A percentile compares a stretch with the other conserved stretches of the same genome.
Conservation (phyloP, 1,140 invertebrate species). For the Spodoptera litura region DNA sequence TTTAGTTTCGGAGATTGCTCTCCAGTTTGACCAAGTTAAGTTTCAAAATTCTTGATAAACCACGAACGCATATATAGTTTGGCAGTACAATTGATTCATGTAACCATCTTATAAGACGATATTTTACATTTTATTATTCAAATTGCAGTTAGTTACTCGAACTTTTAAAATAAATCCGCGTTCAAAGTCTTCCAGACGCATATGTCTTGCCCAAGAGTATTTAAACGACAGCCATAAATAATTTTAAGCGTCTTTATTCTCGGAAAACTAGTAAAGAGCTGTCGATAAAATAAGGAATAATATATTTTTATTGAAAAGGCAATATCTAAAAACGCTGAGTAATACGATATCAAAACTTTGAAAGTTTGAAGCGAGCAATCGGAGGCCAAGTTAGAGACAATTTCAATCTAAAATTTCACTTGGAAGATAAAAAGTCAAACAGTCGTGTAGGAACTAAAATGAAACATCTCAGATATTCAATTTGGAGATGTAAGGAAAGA, state of each 20-base stretch:
- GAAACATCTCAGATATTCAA: constrained; percentile 34
- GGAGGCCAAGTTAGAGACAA: constrained; percentile 35
- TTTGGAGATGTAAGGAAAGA: constrained; percentile 26
- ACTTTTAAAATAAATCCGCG: not conserved
- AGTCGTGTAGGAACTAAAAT: not conserved
- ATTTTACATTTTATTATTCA: constrained; percentile 11
- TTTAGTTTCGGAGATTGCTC: constrained; percentile 69
- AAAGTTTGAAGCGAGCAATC: constrained; percentile 38
- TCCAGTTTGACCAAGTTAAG: constrained; percentile 61
- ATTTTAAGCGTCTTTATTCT: constrained; percentile 29
- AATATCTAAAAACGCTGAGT: constrained; percentile 42
- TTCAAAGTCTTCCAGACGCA: constrained; percentile 2
- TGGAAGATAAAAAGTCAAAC: constrained; percentile 36
- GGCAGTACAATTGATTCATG: not conserved
- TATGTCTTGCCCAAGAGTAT: constrained; percentile 19
- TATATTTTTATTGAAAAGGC: constrained; percentile 39
- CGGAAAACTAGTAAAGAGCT: constrained; percentile 28
- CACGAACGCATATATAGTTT: no score
- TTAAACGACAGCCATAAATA: constrained; percentile 33
- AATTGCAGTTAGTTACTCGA: not conserved
- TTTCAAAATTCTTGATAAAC: constrained; percentile 35
- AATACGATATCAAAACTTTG: constrained; percentile 45
- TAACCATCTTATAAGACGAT: not conserved
- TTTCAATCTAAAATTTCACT: constrained; percentile 46
- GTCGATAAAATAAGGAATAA: constrained; percentile 34